Evolutionary conservation across 2,888 invertebrate genomes (phyloP).

Genomic region (Byasa hedistus): DNA sequence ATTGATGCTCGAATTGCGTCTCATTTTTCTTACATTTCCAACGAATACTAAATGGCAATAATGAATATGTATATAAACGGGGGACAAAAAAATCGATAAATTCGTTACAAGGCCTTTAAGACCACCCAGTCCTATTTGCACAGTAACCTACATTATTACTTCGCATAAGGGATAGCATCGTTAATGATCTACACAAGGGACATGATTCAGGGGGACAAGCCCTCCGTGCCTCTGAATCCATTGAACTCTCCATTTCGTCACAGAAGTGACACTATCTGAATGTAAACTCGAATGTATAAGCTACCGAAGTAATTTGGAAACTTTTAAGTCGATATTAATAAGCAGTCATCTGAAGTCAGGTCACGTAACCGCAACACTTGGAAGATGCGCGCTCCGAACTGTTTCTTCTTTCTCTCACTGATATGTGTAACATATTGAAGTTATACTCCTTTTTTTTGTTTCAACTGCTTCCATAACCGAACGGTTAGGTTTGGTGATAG

Average conservation of each 20-base stretch:
- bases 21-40: neutral
- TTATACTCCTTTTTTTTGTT: slow-evolving; percentile 16
- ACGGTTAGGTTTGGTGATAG: neutral
- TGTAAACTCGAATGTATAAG: slow-evolving; percentile 50
- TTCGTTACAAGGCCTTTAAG: slow-evolving; percentile 43
- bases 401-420: slow-evolving; percentile 37
- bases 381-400: slow-evolving; percentile 36
- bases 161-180: slow-evolving; percentile 72
- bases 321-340: slow-evolving; percentile 48
- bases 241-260: slow-evolving; percentile 52
- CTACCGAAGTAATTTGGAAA: slow-evolving; percentile 48
- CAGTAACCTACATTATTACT: slow-evolving; percentile 77
- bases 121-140: slow-evolving; percentile 71
- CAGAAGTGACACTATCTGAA: slow-evolving; percentile 44
- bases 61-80: slow-evolving; percentile 9
- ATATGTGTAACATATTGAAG: slow-evolving; percentile 32
- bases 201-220: slow-evolving; percentile 64
- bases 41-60: neutral
- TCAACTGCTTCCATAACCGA: neutral
- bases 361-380: slow-evolving; percentile 35
- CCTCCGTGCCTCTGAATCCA: slow-evolving; percentile 75
- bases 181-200: slow-evolving; percentile 70
- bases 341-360: slow-evolving; percentile 37
- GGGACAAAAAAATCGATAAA: slow-evolving; percentile 27
- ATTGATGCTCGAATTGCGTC: neutral